Evolutionary conservation across 2,113 vertebrate genomes (phyloP), one percentile per base, ranked within the genome.

Genomic region (Malurus cyaneus): DNA sequence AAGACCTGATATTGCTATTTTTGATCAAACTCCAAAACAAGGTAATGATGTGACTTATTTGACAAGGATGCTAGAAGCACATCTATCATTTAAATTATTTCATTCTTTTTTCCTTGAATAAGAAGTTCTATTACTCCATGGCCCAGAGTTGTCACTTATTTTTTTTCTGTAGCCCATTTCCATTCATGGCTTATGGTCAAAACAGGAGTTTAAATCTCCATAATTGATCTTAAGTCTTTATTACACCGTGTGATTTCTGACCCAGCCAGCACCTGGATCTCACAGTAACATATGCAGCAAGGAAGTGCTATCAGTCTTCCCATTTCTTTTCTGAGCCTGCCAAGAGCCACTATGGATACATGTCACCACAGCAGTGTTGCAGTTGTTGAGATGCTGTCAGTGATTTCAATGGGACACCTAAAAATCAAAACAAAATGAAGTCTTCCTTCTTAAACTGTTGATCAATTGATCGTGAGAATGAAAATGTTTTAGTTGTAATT

Each of bases 181-280:
- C 24, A 64, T 72, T 93, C n/a, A 52, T 77, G 54, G 44, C 13
- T 77, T 78, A 59, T 36, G 39, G 56, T 77, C 65, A 84, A 84
- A 90, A 36, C 12, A 89, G 59, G 34, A 70, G 31, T 84, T 93
- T 57, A 82, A 80, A 61, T 82, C 67, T 88, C 82, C 59, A 41
- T 34, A 88, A 90, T 83, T 80, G 88, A 88, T 88, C 66, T 57
- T 80, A 88, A 88, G 1, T 20, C 36, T 13, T 83, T 95, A 90
- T 78, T 59, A 71, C 32, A 67, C n/a, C 34, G 21, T 59, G 21
- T 88, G 64, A 77, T 88, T 96, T 92, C 83, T 92, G 92, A 88
- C 64, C 59, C 39, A 64, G 52, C 24, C 64, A 92, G 69, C 64
- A 52, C 72, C 80, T 77, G 50, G 32, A 74, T 59, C 56, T 95